A percentile compares a stretch with the other conserved stretches of the same genome.
These are phyloP conservation scores for Diarsia dahlii DNA, from an alignment of 2,888 invertebrate genomes.

Conservation along the genomic window DNA sequence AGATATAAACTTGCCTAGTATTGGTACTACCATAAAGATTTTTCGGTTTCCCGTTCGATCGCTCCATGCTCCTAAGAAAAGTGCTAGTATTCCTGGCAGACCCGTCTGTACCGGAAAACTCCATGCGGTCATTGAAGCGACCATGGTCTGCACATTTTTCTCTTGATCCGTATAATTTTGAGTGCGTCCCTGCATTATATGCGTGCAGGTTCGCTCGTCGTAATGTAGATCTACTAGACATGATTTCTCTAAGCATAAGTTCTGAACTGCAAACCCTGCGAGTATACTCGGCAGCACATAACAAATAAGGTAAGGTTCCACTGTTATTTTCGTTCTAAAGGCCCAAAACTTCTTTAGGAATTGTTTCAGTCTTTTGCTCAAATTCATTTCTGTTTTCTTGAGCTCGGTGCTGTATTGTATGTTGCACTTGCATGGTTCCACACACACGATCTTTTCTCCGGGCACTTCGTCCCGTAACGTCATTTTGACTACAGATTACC, in stretches of 20 bases:
- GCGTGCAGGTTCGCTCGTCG: constrained; percentile 88
- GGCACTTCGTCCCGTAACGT: constrained; percentile 88
- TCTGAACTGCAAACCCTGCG: constrained; percentile 91
- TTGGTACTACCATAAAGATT: constrained; percentile 91
- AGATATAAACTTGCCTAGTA: constrained; percentile 90
- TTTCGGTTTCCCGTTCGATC: constrained; percentile 91
- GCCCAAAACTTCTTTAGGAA: constrained; percentile 84
- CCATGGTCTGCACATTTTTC: constrained; percentile 87
- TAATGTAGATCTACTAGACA: constrained; percentile 90
- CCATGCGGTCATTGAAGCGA: constrained; percentile 91
- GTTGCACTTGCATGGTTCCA: constrained; percentile 84
- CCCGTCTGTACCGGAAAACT: constrained; percentile 91
- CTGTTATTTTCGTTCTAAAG: constrained; percentile 88
- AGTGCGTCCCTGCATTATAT: constrained; percentile 86
- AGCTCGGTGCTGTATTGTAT: constrained; percentile 77
- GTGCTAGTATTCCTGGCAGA: constrained; percentile 89
- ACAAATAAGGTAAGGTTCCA: constrained; percentile 92
- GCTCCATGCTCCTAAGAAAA: constrained; percentile 92
- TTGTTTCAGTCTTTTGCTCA: constrained; percentile 82
- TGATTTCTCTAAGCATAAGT: constrained; percentile 91
- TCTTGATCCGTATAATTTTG: constrained; percentile 84
- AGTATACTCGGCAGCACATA: constrained; percentile 92
- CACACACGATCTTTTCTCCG: constrained; percentile 83
- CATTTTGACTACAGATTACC: constrained; percentile 81
- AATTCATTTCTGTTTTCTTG: constrained; percentile 79